Percentiles rank a stretch among this genome's conserved stretches.
Conservation (phyloP, 2,797 vertebrate genomes). For the Columba guinea region DNA sequence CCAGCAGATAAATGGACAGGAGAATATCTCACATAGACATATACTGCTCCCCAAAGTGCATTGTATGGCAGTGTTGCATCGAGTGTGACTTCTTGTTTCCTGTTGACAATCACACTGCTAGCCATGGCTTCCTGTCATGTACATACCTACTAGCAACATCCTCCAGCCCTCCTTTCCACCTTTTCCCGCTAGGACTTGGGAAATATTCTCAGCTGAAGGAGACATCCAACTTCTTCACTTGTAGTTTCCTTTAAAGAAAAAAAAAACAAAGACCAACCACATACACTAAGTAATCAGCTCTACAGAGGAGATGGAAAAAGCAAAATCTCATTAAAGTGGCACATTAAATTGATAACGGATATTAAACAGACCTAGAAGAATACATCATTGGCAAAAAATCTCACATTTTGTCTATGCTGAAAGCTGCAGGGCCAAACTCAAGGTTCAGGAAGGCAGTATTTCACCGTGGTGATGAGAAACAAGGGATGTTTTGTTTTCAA, state of each 20-base stretch:
- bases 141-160: constrained; percentile 24
- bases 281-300: constrained; percentile 32
- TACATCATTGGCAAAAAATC: constrained; percentile 38
- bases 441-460: constrained; percentile 14
- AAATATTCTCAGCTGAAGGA: constrained; percentile 10
- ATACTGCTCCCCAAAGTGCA: not conserved
- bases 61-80: not conserved
- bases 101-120: constrained; percentile 37
- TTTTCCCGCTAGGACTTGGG: not conserved
- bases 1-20: not conserved
- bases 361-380: constrained; percentile 47
- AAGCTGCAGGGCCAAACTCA: constrained; percentile 21
- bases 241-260: constrained; percentile 15
- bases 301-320: constrained; percentile 22
- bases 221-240: constrained; percentile 30
- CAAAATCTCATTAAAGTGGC: constrained; percentile 52
- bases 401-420: constrained; percentile 33
- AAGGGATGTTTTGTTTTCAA: constrained; percentile 34
- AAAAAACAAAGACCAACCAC: not conserved
- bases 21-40: not conserved
- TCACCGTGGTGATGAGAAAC: constrained; percentile 27
- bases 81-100: not conserved
- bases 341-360: constrained; percentile 44
- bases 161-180: not conserved
- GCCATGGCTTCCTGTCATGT: constrained; percentile 36